These are phyloP conservation scores for Eupithecia subumbrata DNA, from an alignment of 2,888 invertebrate species.

Conservation along the genomic window DNA sequence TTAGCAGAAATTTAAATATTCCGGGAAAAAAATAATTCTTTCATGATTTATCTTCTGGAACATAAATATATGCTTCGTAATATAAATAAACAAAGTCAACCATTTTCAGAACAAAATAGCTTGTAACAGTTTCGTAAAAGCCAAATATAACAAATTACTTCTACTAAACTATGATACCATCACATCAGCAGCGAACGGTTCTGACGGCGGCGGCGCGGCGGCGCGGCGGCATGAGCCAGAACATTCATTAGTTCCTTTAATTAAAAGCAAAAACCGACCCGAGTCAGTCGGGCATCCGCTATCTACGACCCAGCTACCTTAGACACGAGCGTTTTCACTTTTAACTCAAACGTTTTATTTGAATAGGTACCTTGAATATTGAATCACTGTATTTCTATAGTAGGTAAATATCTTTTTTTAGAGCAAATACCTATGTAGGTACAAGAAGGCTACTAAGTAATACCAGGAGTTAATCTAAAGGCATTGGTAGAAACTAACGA, in stretches of 20 bases:
- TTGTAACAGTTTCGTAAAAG: background rate
- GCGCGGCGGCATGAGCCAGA: conserved; percentile 22
- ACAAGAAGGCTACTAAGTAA: background rate
- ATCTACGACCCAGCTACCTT: background rate
- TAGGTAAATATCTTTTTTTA: background rate
- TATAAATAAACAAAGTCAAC: too few relatives aligned
- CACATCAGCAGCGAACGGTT: conserved; percentile 15
- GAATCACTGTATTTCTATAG: background rate
- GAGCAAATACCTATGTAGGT: background rate
- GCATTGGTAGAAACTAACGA: conserved; percentile 20
- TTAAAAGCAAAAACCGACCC: conserved; percentile 25
- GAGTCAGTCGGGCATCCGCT: background rate
- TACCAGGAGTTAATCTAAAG: background rate
- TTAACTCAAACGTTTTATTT: background rate
- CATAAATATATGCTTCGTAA: background rate
- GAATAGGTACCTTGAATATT: background rate
- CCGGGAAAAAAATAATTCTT: background rate
- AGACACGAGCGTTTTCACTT: background rate
- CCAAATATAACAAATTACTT: background rate
- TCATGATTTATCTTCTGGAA: background rate
- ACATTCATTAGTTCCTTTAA: conserved; percentile 37
- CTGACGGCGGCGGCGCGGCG: conserved; percentile 6
- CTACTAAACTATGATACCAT: conserved; percentile 6
- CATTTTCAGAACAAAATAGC: too few relatives aligned
- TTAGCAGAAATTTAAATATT: background rate